Base-by-base conservation (phyloP, 2,113 vertebrate genomes). In the Poecile atricapillus region DNA sequence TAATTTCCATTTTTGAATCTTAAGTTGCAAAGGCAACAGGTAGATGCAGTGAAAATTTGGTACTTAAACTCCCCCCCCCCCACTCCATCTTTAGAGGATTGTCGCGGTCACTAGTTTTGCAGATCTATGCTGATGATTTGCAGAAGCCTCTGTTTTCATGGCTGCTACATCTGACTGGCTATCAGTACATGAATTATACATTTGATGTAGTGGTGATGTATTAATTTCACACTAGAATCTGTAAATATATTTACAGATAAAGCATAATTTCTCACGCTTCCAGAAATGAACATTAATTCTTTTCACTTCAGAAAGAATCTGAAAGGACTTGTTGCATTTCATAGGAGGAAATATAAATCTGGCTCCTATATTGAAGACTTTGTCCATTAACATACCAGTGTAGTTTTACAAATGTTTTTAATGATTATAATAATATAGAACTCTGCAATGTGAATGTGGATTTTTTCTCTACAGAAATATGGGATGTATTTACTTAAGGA, bases 151-250 rank as follows among this genome's bases (percentile, higher is more conserved):
- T 33, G 27, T 89, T 95, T 94, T 95, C 82, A n/a, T 83, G 50
- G 55, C 30, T 91, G 71, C 75, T 78, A 28, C 43, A 22, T 90
- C 75, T 95, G 75, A 71, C 82, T 92, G 43, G 24, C 13, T 85
- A 64, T 87, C 67, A 56, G 68, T 63, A 90, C 31, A 90, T 95
- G 93, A 95, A 93, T 95, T 94, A 93, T 67, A 35, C 73, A 80
- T 93, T 93, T 93, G 52, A 33, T 67, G 68, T 94, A 77, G 50
- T 56, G 30, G 39, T 53, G n/a, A 53, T 95, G 33, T 89, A 95
- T 95, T 95, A 95, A 97, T 95, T 93, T 95, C 94, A 96, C 81
- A 91, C 87, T 83, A 65, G 82, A 91, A 79, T 93, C 75, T 74
- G 35, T 93, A 80, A 91, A 80, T 75, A 37, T 86, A 81, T 91